Evolutionary conservation across 2,113 vertebrate genomes (phyloP).

Genomic region (Dromaius novaehollandiae): DNA sequence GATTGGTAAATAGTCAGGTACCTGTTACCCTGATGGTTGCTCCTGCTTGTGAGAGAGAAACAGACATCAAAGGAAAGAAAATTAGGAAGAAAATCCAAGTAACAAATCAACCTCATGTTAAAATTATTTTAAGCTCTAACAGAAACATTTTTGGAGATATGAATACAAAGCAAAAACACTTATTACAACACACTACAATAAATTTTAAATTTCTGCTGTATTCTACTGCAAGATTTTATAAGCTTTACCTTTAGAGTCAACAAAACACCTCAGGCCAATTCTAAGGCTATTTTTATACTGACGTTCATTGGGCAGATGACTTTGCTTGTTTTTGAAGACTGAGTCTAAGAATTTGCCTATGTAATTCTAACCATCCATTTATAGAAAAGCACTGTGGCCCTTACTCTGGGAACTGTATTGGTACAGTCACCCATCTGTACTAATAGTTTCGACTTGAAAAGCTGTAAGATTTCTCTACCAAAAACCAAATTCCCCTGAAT

Average conservation of each 20-base stretch:
- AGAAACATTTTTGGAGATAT: background rate
- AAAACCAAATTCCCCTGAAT: background rate
- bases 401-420: background rate
- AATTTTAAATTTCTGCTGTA: background rate
- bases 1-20: constrained; percentile 84
- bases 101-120: constrained; percentile 37
- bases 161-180: background rate
- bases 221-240: background rate
- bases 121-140: background rate
- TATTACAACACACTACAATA: background rate
- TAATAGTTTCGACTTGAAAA: background rate
- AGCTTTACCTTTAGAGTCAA: background rate
- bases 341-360: background rate
- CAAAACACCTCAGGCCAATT: background rate
- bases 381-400: background rate
- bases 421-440: background rate
- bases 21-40: constrained; percentile 99
- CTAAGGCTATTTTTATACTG: background rate
- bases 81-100: constrained; percentile 76
- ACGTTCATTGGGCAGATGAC: background rate
- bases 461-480: rapidly evolving
- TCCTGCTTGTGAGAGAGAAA: constrained; percentile 94
- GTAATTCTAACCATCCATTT: background rate
- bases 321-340: background rate
- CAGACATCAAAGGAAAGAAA: constrained; percentile 86